Conservation (phyloP, 2,113 vertebrate species). For the human (Homo sapiens) region DNA sequence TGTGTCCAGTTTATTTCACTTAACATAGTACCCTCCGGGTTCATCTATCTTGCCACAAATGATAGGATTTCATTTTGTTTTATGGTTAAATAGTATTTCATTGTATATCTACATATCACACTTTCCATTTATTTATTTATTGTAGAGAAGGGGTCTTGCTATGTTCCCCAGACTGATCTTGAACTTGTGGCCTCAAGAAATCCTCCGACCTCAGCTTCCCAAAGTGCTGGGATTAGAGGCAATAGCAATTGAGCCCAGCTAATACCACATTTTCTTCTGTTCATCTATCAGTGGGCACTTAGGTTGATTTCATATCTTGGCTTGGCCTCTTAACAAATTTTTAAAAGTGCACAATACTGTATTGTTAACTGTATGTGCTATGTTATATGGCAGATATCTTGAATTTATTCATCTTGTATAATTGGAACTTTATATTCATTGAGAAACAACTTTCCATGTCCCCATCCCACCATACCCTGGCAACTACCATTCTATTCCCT, state of each 20-base stretch:
- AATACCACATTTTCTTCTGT: neutral
- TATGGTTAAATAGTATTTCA: neutral
- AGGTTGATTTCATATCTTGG: neutral
- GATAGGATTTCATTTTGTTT: neutral
- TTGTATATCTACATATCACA: neutral
- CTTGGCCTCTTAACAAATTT: neutral
- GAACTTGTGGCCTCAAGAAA: too few relatives aligned
- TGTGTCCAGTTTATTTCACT: neutral
- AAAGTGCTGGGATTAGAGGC: too few relatives aligned
- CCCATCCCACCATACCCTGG: neutral
- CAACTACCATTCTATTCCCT: neutral
- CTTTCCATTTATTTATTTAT: neutral
- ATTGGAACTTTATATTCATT: neutral
- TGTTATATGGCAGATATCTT: too few relatives aligned
- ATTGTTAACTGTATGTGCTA: neutral
- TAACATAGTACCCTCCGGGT: neutral
- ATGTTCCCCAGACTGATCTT: too few relatives aligned
- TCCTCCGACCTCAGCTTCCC: too few relatives aligned
- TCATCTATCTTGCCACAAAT: neutral
- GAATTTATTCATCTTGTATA: neutral
- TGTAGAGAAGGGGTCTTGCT: too few relatives aligned
- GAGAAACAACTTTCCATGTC: neutral
- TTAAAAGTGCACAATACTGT: neutral
- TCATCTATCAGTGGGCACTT: neutral
- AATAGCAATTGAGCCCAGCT: too few relatives aligned